Evolutionary conservation across 2,797 vertebrate genomes (phyloP), one percentile per base, ranked within the genome.

Genomic region (Paguma larvata): DNA sequence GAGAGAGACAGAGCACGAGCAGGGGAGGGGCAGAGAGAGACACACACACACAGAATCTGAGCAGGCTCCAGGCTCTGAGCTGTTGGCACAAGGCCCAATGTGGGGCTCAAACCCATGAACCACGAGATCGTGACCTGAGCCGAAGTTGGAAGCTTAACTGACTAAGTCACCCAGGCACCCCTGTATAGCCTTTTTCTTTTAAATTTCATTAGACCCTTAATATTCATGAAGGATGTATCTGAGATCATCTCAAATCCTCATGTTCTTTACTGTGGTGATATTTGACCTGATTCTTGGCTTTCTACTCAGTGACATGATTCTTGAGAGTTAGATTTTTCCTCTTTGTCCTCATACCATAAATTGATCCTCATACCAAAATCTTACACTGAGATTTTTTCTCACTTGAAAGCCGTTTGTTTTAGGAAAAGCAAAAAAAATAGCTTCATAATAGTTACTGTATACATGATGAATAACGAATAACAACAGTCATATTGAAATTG

Each of bases 271-370:
- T 77, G 2, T 84, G 38, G 15, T 86, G 53, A 21, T 82, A 70
- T 77, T 89, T 95, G 62, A 63, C 73, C 44, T 83, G 13, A 83
- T 91, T 96, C 38, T 44, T 95, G 13, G 68, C 44, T 85, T 87
- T 92, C 44, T 80, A 51, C 32, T 95, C 18, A 91, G 15, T 65
- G 48, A 87, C 1, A 14, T 88, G 14, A 75, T 91, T 96, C 63
- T 93, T 85, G 59, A 90, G n/a, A 72, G 34, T 92, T 92, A 75
- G 3, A 53, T 65, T 96, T 94, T 56, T 96, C 53, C 85, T 87
- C 21, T 93, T 95, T 95, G 38, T 93, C 11, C 38, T 97, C 16
- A 73, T 79, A 75, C 51, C 32, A 77, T 27, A 95, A 68, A 10
- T 96, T 97, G 79, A 79, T 93, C 2, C 53, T 19, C 9, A 3